These are phyloP conservation scores for Acinonyx jubatus DNA, from an alignment of 2,113 vertebrate species.

Conservation along the genomic window DNA sequence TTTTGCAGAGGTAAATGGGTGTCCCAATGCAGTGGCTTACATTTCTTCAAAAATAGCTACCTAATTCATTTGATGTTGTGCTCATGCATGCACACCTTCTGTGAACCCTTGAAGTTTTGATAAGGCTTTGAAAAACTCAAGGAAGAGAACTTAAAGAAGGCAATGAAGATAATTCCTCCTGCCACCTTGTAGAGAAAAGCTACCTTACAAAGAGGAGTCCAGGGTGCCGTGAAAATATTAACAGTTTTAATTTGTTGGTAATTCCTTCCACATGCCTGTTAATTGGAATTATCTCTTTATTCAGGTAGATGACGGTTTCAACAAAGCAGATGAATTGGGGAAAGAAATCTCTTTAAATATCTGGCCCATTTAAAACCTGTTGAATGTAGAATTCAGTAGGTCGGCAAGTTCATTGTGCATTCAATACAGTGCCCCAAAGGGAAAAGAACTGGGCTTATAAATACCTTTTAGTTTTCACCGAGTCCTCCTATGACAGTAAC, in stretches of 20 bases:
- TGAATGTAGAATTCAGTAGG: background rate
- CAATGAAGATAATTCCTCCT: background rate
- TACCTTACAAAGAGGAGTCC: background rate
- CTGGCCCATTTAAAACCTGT: background rate
- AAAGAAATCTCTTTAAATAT: background rate
- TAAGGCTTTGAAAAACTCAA: background rate
- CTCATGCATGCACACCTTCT: background rate
- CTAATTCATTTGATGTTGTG: background rate
- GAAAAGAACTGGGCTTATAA: background rate
- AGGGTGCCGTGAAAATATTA: background rate
- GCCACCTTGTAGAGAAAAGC: background rate
- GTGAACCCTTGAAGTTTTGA: background rate
- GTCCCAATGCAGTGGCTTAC: rapidly evolving
- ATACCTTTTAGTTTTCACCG: background rate
- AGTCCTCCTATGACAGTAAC: background rate
- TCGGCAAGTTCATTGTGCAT: too few species aligned
- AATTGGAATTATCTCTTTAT: background rate
- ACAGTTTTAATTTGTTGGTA: background rate
- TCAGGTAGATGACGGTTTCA: background rate
- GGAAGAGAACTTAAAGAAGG: background rate
- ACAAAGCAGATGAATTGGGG: background rate
- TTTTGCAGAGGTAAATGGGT: background rate
- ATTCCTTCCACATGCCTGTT: background rate
- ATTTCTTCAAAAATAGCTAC: background rate
- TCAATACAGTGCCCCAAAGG: background rate